Percentiles rank a stretch among this genome's conserved stretches.
Conservation (phyloP, 2,888 invertebrate genomes). For the Yponomeuta cagnagella region DNA sequence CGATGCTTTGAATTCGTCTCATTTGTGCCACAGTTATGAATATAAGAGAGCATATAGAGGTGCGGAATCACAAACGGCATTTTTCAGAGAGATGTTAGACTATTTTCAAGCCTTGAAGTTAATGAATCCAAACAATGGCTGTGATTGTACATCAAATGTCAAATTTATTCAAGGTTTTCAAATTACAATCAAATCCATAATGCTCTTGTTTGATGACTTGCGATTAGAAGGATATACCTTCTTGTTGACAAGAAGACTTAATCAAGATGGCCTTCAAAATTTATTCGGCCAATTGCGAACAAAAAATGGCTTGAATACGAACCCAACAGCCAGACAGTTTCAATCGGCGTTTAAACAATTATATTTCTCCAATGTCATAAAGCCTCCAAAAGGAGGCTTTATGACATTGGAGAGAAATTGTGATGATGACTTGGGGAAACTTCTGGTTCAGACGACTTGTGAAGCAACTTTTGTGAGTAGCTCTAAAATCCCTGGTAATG, state of each 20-base stretch:
- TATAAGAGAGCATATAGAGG: conserved; percentile 19
- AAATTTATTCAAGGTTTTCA: conserved; percentile 11
- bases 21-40: conserved; percentile 15
- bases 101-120: conserved; percentile 22
- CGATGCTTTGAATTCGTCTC: conserved; percentile 24
- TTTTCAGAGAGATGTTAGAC: conserved; percentile 21
- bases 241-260: not conserved
- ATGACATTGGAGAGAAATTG: too few species aligned
- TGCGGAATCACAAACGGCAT: conserved; percentile 19
- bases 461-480: too few species aligned
- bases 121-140: conserved; percentile 15
- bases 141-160: conserved; percentile 16
- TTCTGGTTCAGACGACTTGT: too few species aligned
- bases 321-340: too few species aligned
- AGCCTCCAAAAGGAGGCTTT: too few species aligned
- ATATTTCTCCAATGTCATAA: too few species aligned
- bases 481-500: too few species aligned
- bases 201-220: not conserved
- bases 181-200: not conserved
- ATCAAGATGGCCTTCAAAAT: not conserved
- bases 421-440: too few species aligned
- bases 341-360: too few species aligned
- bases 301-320: too few species aligned
- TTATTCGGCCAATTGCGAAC: too few species aligned
- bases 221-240: not conserved